phyloP scores from a whole-genome alignment of 2,113 vertebrate species.

The Halcyon malimbica region DNA sequence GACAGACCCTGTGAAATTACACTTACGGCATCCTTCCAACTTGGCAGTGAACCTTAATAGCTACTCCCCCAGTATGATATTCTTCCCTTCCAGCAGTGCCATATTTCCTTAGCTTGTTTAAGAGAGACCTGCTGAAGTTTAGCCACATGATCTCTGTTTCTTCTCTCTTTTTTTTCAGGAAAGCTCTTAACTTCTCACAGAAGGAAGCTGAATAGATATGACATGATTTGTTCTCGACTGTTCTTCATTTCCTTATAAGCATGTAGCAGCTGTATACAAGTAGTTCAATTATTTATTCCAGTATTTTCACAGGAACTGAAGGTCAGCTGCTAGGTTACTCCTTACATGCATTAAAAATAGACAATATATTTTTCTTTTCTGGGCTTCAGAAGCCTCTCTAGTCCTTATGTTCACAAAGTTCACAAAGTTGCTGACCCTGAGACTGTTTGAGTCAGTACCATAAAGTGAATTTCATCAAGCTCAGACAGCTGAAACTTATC shows the following conservation, averaged over 20 bases:
- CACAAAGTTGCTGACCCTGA: constrained; percentile 55
- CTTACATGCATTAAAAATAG: constrained; percentile 47
- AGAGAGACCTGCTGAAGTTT: constrained; percentile 41
- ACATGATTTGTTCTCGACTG: neutral
- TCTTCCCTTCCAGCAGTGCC: constrained; percentile 31
- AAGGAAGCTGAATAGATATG: constrained; percentile 1
- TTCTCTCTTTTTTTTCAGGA: neutral
- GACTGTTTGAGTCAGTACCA: constrained; percentile 2
- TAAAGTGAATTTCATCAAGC: constrained; percentile 35
- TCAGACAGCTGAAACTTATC: constrained; percentile 32
- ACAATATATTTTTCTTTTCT: neutral
- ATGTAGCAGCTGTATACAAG: constrained; percentile 1
- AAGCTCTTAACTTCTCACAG: constrained; percentile 29
- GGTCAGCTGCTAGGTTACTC: constrained; percentile 43
- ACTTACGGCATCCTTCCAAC: constrained; percentile 47
- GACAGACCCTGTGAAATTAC: constrained; percentile 54
- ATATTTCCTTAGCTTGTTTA: constrained; percentile 43
- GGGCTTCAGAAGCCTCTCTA: neutral
- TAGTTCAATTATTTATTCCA: constrained; percentile 59
- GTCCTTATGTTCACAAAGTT: constrained; percentile 17
- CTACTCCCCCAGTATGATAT: constrained; percentile 39
- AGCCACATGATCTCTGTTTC: neutral
- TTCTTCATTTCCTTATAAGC: constrained; percentile 36
- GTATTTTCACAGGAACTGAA: constrained; percentile 40
- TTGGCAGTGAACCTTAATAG: constrained; percentile 42